phyloP scores from a whole-genome alignment of 2,888 invertebrate species.

The Drosophila anomalata region DNA sequence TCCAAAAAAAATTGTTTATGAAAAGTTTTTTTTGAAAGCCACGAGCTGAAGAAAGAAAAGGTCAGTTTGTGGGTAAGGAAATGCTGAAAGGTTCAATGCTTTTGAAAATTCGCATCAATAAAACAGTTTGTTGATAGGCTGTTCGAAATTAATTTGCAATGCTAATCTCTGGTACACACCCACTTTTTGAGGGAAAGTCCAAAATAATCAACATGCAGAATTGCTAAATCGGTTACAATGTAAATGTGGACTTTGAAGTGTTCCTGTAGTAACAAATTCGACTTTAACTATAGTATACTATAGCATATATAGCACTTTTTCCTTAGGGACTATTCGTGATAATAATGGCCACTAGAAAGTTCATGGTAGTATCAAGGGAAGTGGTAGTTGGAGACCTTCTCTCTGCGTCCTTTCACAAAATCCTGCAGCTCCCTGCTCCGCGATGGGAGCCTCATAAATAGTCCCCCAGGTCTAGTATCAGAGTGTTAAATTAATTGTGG shows the following conservation, averaged over 20 bases:
- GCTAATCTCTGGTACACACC: constrained; percentile 40
- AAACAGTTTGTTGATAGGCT: constrained; percentile 3
- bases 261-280: neutral
- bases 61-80: constrained; percentile 16
- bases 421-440: too few relatives aligned
- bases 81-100: constrained; percentile 52
- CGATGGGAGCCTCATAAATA: too few relatives aligned
- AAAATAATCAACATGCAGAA: neutral
- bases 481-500: too few relatives aligned
- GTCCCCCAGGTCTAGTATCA: too few relatives aligned
- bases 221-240: neutral
- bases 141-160: constrained; percentile 39
- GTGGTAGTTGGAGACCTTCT: too few relatives aligned
- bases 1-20: constrained; percentile 13
- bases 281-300: neutral
- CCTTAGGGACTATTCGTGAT: too few relatives aligned
- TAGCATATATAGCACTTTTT: too few relatives aligned
- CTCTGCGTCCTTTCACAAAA: too few relatives aligned
- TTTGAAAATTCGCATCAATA: constrained; percentile 28
- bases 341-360: too few relatives aligned
- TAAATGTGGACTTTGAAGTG: neutral
- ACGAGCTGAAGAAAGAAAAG: constrained; percentile 20
- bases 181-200: constrained; percentile 19
- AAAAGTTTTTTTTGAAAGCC: constrained; percentile 23
- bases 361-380: too few relatives aligned